Conservation (phyloP, 1,140 invertebrate species). For the Aradophagus sp. region DNA sequence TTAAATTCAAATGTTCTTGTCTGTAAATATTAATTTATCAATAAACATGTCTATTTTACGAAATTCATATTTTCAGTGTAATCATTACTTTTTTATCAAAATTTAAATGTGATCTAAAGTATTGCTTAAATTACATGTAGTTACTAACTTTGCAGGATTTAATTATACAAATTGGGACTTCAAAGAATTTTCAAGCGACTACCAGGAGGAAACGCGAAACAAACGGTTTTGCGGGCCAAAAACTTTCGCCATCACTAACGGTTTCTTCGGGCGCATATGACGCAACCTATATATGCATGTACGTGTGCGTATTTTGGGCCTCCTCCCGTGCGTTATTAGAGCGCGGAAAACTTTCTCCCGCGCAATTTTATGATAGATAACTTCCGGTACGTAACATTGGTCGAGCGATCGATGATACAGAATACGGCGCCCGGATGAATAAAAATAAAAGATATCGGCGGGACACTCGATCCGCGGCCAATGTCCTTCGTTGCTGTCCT, state of each 20-base stretch:
- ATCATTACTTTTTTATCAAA: no score
- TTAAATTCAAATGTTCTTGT: no score
- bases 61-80: no score
- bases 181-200: no score
- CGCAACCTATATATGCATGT: conserved; percentile 7
- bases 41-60: no score
- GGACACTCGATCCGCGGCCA: no score
- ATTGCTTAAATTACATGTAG: no score
- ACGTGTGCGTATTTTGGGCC: conserved; percentile 21
- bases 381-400: conserved; percentile 48
- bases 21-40: no score
- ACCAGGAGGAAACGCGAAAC: neutral
- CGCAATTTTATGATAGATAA: conserved; percentile 63
- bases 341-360: conserved; percentile 66
- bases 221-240: neutral
- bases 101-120: no score
- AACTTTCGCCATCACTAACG: conserved; percentile 12
- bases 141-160: no score
- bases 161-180: no score
- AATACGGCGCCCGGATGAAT: neutral
- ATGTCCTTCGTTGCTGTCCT: conserved; percentile 13
- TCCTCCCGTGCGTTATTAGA: conserved; percentile 36
- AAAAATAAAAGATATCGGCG: conserved; percentile 12
- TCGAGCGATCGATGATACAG: conserved; percentile 39
- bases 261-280: conserved; percentile 15